These are phyloP conservation scores for Cotesia typhae DNA, from an alignment of 1,140 invertebrate genomes.

Conservation along the genomic window DNA sequence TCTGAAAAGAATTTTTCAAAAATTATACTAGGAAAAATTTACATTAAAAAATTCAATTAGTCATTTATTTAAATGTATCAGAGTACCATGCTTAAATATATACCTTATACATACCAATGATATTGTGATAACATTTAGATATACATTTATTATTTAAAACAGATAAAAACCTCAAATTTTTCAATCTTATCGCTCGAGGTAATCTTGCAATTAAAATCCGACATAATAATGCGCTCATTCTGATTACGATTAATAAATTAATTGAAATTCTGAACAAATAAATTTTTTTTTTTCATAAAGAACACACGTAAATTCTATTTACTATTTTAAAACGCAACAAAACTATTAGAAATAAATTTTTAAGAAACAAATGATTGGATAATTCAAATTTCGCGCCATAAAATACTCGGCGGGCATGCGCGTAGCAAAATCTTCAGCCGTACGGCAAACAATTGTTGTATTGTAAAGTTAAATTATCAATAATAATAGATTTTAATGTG, in stretches of 20 bases:
- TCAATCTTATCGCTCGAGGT: too few relatives aligned
- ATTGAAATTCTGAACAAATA: too few relatives aligned
- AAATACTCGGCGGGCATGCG: background rate
- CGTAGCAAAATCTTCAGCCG: background rate
- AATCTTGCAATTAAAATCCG: too few relatives aligned
- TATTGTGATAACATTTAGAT: too few relatives aligned
- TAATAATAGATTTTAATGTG: too few relatives aligned
- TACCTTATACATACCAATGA: too few relatives aligned
- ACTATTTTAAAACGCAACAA: background rate
- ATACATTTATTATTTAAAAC: too few relatives aligned
- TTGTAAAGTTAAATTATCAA: background rate
- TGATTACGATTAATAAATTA: background rate
- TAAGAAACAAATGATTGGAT: too few relatives aligned
- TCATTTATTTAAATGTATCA: background rate
- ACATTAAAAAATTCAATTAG: background rate
- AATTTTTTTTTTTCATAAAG: too few relatives aligned
- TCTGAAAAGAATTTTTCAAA: slow-evolving; percentile 45
- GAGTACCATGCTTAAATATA: too few relatives aligned
- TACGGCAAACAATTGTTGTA: background rate
- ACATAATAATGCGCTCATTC: too few relatives aligned
- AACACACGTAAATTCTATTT: background rate
- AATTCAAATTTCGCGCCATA: slow-evolving; percentile 12
- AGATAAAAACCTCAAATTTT: too few relatives aligned
- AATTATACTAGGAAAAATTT: slow-evolving; percentile 1
- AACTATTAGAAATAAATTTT: background rate